Conservation (phyloP, 2,888 invertebrate species). For the Andrena dorsata region DNA sequence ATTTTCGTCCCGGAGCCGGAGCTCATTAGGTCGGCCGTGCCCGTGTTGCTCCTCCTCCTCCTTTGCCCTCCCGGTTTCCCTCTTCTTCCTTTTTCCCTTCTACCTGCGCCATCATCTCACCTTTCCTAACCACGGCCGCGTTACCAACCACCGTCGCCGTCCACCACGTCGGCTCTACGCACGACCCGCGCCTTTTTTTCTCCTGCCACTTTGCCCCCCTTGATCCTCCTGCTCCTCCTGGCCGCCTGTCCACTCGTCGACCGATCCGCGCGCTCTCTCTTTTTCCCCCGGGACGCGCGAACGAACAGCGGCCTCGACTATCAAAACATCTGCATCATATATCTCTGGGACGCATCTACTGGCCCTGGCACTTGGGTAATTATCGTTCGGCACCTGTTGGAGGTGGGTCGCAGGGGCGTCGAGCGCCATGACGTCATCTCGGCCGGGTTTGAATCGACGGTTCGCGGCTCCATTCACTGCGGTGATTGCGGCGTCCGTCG, state of each 20-base stretch:
- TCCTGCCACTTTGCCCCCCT: neutral
- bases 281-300: slow-evolving; percentile 29
- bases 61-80: slow-evolving; percentile 9
- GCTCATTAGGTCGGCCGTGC: slow-evolving; percentile 70
- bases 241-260: slow-evolving; percentile 1
- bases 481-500: slow-evolving; percentile 13
- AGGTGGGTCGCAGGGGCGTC: slow-evolving; percentile 23
- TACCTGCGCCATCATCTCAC: slow-evolving; percentile 61
- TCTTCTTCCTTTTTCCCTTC: slow-evolving; percentile 29
- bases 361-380: slow-evolving; percentile 58
- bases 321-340: slow-evolving; percentile 68
- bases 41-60: slow-evolving; percentile 22
- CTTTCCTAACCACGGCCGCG: slow-evolving; percentile 54
- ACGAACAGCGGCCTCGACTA: slow-evolving; percentile 32
- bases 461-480: slow-evolving; percentile 9
- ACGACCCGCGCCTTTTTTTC: slow-evolving; percentile 17
- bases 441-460: neutral
- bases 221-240: neutral
- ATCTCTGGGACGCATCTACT: slow-evolving; percentile 59
- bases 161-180: slow-evolving; percentile 20
- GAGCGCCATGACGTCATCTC: slow-evolving; percentile 7
- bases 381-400: slow-evolving; percentile 72
- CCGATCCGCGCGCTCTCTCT: slow-evolving; percentile 1
- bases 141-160: slow-evolving; percentile 39
- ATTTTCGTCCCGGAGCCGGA: slow-evolving; percentile 72